Percentiles rank a stretch among this genome's conserved stretches.
These are phyloP conservation scores for Pseudochaenichthys georgianus DNA, from an alignment of 2,797 vertebrate species.

Conservation along the genomic window DNA sequence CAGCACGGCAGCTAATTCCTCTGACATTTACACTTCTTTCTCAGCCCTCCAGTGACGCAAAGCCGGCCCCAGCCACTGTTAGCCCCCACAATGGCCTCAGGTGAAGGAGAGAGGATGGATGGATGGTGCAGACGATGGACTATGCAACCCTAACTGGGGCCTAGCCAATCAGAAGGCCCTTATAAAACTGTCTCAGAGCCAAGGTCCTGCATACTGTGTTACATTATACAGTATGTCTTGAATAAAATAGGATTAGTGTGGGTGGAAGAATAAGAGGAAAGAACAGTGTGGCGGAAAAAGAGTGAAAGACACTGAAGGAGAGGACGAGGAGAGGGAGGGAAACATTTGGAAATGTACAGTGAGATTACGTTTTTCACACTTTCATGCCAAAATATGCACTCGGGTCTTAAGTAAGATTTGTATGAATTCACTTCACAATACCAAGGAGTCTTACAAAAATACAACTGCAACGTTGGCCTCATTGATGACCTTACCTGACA, in stretches of 20 bases:
- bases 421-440: slow-evolving; percentile 31
- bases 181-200: slow-evolving; percentile 49
- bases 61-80: slow-evolving; percentile 49
- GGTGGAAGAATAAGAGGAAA: slow-evolving; percentile 68
- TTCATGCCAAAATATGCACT: slow-evolving; percentile 45
- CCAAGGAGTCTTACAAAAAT: slow-evolving; percentile 13
- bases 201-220: slow-evolving; percentile 68
- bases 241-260: slow-evolving; percentile 76
- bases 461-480: background rate
- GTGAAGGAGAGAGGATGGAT: slow-evolving; percentile 56
- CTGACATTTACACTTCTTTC: slow-evolving; percentile 84
- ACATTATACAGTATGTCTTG: slow-evolving; percentile 69
- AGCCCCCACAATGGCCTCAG: slow-evolving; percentile 68
- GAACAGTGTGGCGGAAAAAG: slow-evolving; percentile 44
- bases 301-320: slow-evolving; percentile 46
- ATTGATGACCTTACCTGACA: slow-evolving; percentile 17
- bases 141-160: slow-evolving; percentile 40
- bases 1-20: slow-evolving; percentile 80
- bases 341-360: slow-evolving; percentile 41
- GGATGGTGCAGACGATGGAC: slow-evolving; percentile 46
- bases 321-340: slow-evolving; percentile 44
- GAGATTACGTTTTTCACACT: slow-evolving; percentile 22
- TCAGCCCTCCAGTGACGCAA: slow-evolving; percentile 74
- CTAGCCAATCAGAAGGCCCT: slow-evolving; percentile 43
- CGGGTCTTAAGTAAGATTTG: slow-evolving; percentile 34